These are phyloP conservation scores for Solenodon paradoxus DNA, from an alignment of 2,113 vertebrate genomes.

Conservation along the genomic window DNA sequence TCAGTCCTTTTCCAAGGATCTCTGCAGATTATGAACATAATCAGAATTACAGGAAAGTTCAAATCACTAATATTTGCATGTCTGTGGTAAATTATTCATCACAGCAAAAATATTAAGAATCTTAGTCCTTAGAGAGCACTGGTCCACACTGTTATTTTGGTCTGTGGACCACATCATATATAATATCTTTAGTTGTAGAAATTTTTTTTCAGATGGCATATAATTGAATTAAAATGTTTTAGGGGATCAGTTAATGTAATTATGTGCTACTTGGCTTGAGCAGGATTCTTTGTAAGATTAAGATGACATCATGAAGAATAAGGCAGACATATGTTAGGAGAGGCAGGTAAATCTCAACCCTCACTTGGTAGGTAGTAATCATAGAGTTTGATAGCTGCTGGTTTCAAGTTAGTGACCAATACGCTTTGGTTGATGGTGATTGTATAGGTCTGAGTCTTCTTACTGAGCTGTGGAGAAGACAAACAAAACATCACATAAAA, in stretches of 20 bases:
- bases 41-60: background rate
- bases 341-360: background rate
- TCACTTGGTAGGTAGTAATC: conserved; percentile 92
- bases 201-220: background rate
- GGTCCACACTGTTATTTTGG: background rate
- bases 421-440: conserved; percentile 82
- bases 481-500: background rate
- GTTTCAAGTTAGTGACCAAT: conserved; percentile 85
- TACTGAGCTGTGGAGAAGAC: conserved; percentile 66
- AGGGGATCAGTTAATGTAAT: background rate
- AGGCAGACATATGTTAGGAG: background rate
- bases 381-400: conserved; percentile 87
- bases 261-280: background rate
- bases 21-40: background rate
- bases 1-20: background rate
- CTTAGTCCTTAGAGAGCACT: background rate
- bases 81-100: background rate
- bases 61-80: background rate
- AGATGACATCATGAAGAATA: background rate
- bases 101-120: background rate
- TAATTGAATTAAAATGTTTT: conserved; percentile 7
- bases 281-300: background rate
- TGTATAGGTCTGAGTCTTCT: conserved; percentile 73
- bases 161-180: background rate
- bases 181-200: background rate